Conservation (phyloP, 1,140 invertebrate species). For the Drosophila prosaltans region DNA sequence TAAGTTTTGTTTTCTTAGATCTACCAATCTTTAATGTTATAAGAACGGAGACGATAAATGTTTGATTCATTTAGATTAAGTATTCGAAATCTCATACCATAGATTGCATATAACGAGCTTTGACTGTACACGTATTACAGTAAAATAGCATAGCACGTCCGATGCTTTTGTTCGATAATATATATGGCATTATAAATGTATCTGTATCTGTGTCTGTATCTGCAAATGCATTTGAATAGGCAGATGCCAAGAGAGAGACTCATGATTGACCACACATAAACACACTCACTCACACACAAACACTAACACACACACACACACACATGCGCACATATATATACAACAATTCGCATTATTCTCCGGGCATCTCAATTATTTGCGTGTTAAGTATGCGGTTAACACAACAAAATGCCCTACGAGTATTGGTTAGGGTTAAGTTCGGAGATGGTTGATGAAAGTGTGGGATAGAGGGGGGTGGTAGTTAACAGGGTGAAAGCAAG, state of each 20-base stretch:
- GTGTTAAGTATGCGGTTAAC: constrained; percentile 58
- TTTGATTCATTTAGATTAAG: not conserved
- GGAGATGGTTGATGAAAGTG: constrained; percentile 18
- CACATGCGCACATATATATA: not conserved
- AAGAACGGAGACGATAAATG: too few relatives aligned
- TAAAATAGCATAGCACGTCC: not conserved
- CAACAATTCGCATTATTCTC: constrained; percentile 65
- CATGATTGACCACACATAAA: constrained; percentile 42
- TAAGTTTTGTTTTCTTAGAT: too few relatives aligned
- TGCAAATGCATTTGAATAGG: constrained; percentile 15
- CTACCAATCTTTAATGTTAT: too few relatives aligned
- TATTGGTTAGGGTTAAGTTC: not conserved
- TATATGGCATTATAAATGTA: constrained; percentile 28
- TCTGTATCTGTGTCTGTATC: constrained; percentile 31
- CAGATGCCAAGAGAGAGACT: constrained; percentile 38
- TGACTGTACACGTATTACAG: constrained; percentile 4
- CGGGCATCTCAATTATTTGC: constrained; percentile 62
- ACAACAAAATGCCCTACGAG: constrained; percentile 50
- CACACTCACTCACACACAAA: not conserved
- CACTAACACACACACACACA: not conserved
- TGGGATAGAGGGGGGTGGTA: not conserved
- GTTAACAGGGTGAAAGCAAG: constrained; percentile 8
- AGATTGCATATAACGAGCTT: not conserved
- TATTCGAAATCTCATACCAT: not conserved
- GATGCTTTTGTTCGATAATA: constrained; percentile 7